Evolutionary conservation across 2,888 invertebrate species (phyloP), one percentile per base, ranked within the genome.

Genomic region (Melitaea athalia): DNA sequence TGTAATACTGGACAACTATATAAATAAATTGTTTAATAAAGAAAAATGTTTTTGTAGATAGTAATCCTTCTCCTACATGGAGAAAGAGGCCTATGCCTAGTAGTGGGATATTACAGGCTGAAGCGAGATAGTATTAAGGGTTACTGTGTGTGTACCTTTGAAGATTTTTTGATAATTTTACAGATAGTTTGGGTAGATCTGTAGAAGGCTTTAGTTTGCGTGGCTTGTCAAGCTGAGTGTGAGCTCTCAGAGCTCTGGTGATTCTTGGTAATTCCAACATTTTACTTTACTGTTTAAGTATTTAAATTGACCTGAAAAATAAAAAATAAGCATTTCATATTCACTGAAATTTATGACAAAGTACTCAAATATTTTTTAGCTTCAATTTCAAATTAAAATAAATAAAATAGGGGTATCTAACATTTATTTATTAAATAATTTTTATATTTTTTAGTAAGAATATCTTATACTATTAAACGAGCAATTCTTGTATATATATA

Each of bases 171-270:
- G 72, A 68, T 57, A 73, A 71, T 70, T 68, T 73, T 62, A 72
- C 63, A 53, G 68, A 70, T 59, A 71, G 53, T 59, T 67, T 74
- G 52, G 62, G 55, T 12, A 65, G 12, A 74, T 85, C 85, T 49
- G 71, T 55, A 42, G 73, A 72, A 6, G 88, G 85, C 75, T 91
- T 91, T 43, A 92, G 77, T 70, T 86, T 85, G 43, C 89, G 79
- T n/a, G 88, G 88, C 64, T 94, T 93, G 64, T 92, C 92, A 0
- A 92, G 79, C 67, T 91, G 89, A 1, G 95, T 95, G 77, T 94
- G 95, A 14, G 94, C 94, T 70, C 96, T 89, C 1, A 96, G 83
- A 17, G 95, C 94, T 75, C 95, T 92, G 11, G 95, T 95, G 62
- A 96, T 92, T 63, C 95, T 93, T 70, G 96, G 96, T 69, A 94